Evolutionary conservation across 2,888 invertebrate species (phyloP).

Genomic region (Gnatocerus cornutus): DNA sequence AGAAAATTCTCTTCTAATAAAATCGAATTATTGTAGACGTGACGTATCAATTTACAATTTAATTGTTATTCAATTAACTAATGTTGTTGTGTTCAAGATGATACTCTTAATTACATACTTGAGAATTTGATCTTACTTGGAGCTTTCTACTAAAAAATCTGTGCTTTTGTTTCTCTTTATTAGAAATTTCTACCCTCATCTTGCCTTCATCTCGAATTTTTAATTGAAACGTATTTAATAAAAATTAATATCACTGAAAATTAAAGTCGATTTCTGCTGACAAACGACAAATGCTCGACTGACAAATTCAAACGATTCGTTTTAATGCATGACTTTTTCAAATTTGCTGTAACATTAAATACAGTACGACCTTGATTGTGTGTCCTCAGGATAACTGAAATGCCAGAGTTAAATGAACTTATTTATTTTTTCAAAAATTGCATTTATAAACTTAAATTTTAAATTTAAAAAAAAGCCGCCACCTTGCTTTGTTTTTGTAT

Average conservation of each 20-base stretch:
- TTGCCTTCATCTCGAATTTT: background rate
- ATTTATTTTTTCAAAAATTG: no score
- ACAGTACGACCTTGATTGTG: no score
- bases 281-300: no score
- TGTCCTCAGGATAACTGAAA: no score
- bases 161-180: slow-evolving; percentile 22
- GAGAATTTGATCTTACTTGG: slow-evolving; percentile 24
- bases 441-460: no score
- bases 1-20: slow-evolving; percentile 9
- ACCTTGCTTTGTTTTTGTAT: no score
- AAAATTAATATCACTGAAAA: slow-evolving; percentile 1
- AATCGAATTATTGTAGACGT: slow-evolving; percentile 38
- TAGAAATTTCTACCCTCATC: slow-evolving; percentile 3
- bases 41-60: slow-evolving; percentile 39
- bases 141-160: slow-evolving; percentile 21
- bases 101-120: slow-evolving; percentile 40
- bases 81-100: slow-evolving; percentile 35
- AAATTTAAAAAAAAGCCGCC: no score
- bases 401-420: no score
- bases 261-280: no score
- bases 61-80: slow-evolving; percentile 43
- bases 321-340: no score
- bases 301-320: no score
- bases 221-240: slow-evolving; percentile 3
- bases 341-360: no score